Evolutionary conservation across 2,113 vertebrate genomes (phyloP).

Genomic region (Benitochromis conjunctus): DNA sequence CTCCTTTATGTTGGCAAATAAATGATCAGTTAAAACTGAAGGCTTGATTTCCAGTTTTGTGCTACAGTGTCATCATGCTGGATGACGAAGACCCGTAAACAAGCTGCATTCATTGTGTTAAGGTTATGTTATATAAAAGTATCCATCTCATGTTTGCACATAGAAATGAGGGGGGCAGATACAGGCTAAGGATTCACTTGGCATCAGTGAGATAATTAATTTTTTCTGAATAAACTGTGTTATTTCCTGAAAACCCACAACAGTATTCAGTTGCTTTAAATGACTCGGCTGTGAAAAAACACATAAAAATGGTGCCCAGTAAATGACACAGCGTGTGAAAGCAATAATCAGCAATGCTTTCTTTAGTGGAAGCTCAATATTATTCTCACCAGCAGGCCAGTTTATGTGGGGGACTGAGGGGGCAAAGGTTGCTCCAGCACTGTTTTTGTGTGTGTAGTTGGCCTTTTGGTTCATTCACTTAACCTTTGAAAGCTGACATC

Average conservation of each 20-base stretch:
- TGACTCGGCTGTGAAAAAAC: neutral
- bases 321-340: slow-evolving; percentile 19
- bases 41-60: neutral
- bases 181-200: neutral
- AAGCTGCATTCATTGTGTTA: neutral
- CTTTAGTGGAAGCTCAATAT: slow-evolving; percentile 64
- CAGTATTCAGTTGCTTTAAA: neutral
- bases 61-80: neutral
- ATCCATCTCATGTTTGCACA: neutral
- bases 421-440: slow-evolving; percentile 26
- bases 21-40: neutral
- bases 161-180: neutral
- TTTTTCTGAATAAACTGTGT: neutral
- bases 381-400: slow-evolving; percentile 32
- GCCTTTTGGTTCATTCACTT: slow-evolving; percentile 36
- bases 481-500: slow-evolving; percentile 17
- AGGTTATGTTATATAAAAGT: neutral
- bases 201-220: accelerated
- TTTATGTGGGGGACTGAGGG: slow-evolving; percentile 5
- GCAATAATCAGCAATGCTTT: slow-evolving; percentile 54
- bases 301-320: neutral
- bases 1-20: neutral
- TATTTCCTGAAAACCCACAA: neutral
- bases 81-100: neutral
- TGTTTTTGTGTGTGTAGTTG: slow-evolving; percentile 20